A percentile compares a stretch with the other conserved stretches of the same genome.
These are phyloP conservation scores for Drosophila barbarae DNA, from an alignment of 2,888 invertebrate species.

Conservation along the genomic window DNA sequence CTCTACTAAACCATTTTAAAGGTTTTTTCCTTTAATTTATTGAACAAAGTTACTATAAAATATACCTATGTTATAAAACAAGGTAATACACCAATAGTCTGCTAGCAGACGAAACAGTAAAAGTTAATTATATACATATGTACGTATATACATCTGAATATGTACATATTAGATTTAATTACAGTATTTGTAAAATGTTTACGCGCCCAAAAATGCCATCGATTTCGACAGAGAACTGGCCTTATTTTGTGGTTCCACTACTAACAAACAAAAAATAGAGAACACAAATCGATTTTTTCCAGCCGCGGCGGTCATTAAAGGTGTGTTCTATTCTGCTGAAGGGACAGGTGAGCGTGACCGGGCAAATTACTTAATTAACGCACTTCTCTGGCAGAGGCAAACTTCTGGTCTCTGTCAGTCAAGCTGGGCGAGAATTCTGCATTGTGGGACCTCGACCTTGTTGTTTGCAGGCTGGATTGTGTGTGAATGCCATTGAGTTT, in stretches of 20 bases:
- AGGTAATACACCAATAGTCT: neutral
- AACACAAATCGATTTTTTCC: constrained; percentile 53
- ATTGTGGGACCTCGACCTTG: constrained; percentile 43
- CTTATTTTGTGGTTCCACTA: constrained; percentile 12
- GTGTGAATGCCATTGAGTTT: constrained; percentile 28
- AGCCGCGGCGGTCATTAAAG: constrained; percentile 26
- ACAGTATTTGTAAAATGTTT: constrained; percentile 40
- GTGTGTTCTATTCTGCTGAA: constrained; percentile 30
- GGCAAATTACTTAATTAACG: constrained; percentile 64
- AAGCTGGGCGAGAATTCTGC: constrained; percentile 24
- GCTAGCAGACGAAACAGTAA: neutral
- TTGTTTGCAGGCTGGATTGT: constrained; percentile 22
- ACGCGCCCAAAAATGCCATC: constrained; percentile 36
- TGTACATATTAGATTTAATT: neutral
- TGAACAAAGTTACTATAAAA: neutral
- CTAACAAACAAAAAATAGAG: constrained; percentile 15
- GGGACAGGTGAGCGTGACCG: constrained; percentile 51
- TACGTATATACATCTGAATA: neutral
- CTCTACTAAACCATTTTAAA: neutral
- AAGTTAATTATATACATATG: neutral
- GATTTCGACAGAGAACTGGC: constrained; percentile 38
- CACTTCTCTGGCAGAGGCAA: constrained; percentile 43
- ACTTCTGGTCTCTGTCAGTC: constrained; percentile 19
- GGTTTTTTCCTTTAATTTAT: neutral
- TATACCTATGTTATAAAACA: neutral